A percentile compares a stretch with the other conserved stretches of the same genome.
phyloP scores from a whole-genome alignment of 2,888 invertebrate species.

The Drosophila acutilabella region DNA sequence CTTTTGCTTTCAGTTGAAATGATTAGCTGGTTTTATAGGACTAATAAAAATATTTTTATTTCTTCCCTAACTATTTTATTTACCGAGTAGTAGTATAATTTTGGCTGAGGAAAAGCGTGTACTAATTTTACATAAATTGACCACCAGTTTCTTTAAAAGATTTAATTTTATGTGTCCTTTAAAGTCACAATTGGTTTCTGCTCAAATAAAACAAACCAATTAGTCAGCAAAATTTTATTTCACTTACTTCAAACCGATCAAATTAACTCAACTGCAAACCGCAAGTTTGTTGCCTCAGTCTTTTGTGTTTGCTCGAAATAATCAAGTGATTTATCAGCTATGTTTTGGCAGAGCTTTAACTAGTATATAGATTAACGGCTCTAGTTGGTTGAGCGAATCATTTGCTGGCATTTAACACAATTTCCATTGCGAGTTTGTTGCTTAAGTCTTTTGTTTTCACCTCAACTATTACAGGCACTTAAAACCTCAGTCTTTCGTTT shows the following conservation, averaged over 20 bases:
- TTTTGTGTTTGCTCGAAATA: constrained; percentile 20
- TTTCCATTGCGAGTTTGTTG: constrained; percentile 29
- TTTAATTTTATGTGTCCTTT: too few relatives aligned
- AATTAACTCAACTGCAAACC: too few relatives aligned
- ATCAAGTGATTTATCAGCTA: constrained; percentile 7
- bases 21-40: neutral
- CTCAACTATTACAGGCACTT: constrained; percentile 20
- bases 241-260: too few relatives aligned
- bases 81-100: too few relatives aligned
- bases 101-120: too few relatives aligned
- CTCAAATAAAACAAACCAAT: too few relatives aligned
- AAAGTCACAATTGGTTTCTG: too few relatives aligned
- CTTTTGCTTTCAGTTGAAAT: constrained; percentile 4
- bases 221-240: neutral
- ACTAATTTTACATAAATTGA: too few relatives aligned
- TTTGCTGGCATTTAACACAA: constrained; percentile 33
- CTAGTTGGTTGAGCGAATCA: neutral
- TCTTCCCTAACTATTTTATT: too few relatives aligned
- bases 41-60: too few relatives aligned
- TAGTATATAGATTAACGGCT: constrained; percentile 12
- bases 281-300: constrained; percentile 16
- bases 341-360: neutral
- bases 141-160: too few relatives aligned
- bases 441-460: constrained; percentile 76
- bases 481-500: constrained; percentile 19